Evolutionary conservation across 2,797 vertebrate genomes (phyloP), one percentile per base, ranked within the genome.

Genomic region (Sebastes vulpes): DNA sequence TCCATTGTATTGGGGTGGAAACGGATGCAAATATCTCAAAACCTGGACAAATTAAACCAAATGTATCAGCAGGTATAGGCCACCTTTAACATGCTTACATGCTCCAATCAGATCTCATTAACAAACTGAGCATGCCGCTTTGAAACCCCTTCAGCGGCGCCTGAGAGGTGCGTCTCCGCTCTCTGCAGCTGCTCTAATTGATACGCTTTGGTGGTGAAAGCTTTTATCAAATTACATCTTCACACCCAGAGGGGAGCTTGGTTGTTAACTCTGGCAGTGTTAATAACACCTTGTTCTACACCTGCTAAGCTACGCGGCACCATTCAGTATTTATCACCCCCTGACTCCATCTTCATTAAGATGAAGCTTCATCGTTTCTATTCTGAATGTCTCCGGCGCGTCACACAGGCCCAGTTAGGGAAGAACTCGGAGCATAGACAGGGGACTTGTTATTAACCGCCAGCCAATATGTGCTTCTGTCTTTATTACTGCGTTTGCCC

Each of bases 381-480:
- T 77, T 83, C 81, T 14, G 25, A 21, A 26, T 8, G 26, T 67
- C 77, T 85, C 38, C 29, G 9, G 42, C 18, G 7, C 21, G 52
- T 83, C 54, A 65, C 66, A 74, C 65, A 21, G 9, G 59, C 71
- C 52, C 26, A 7, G 60, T 85, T 72, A 75, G 42, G 1, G 20
- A 64, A 38, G 32, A 63, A 73, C 65, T 7, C 16, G 25, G 59
- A 78, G 79, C 21, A 53, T 0, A 46, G 14, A 46, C 42, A 18
- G 3, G 74, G 72, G 86, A 84, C 76, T 79, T 59, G 73, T 84
- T 72, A 77, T 89, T 92, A 88, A 72, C 78, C 6, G 5, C 29
- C 54, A 82, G 66, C 74, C 83, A 59, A 25, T 78, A 67, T 4
- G 6, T 20, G 60, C 38, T 61, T 88, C 60, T 77, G 68, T 89